These are phyloP conservation scores for Zapus hudsonius DNA, from an alignment of 2,113 vertebrate species.

Conservation along the genomic window DNA sequence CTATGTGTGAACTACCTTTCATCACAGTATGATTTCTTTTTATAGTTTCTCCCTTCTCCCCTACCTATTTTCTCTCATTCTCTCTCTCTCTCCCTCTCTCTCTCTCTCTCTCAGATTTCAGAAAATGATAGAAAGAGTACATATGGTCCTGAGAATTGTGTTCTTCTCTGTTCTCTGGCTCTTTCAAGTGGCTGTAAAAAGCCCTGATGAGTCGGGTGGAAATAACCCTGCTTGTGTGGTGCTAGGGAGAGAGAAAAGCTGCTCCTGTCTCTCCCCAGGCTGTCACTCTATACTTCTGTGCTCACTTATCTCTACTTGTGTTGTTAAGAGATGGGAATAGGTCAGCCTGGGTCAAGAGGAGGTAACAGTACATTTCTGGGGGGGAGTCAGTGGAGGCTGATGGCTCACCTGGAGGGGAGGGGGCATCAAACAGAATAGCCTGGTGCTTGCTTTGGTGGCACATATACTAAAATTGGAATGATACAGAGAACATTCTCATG, in stretches of 20 bases:
- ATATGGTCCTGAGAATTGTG: slow-evolving; percentile 22
- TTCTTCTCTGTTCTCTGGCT: not conserved
- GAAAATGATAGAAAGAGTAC: slow-evolving; percentile 7
- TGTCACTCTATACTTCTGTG: too few species aligned
- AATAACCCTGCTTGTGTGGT: not conserved
- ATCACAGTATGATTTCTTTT: not conserved
- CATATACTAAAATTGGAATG: too few species aligned
- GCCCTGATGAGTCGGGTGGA: not conserved
- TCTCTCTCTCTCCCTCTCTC: too few species aligned
- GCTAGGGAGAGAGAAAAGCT: too few species aligned
- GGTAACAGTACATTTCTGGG: not conserved
- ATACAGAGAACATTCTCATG: too few species aligned
- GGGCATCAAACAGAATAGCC: not conserved
- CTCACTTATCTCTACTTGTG: not conserved
- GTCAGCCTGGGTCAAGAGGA: not conserved
- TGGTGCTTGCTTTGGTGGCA: not conserved
- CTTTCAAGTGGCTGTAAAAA: not conserved
- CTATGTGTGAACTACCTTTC: not conserved
- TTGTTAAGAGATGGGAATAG: not conserved
- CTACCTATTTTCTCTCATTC: not conserved
- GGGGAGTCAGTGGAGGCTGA: too few species aligned
- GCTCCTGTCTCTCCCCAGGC: not conserved
- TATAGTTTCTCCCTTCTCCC: not conserved
- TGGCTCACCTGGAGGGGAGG: too few species aligned
- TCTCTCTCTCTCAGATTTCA: too few species aligned